Conservation (phyloP, 2,113 vertebrate genomes). For the Labeo rohita region DNA sequence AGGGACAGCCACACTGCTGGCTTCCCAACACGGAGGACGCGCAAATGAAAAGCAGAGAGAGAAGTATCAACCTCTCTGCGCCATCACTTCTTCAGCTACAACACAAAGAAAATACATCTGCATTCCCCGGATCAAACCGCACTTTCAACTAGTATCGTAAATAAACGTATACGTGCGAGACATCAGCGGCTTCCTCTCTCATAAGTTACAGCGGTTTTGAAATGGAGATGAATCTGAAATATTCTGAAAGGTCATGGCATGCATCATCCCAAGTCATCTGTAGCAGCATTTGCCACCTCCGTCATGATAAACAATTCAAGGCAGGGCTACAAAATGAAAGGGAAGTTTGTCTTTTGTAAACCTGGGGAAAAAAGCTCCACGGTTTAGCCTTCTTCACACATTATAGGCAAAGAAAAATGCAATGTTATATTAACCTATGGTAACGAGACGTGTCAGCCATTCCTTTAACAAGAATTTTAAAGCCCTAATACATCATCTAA, state of each 20-base stretch:
- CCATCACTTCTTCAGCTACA: constrained; percentile 3
- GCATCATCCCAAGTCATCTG: constrained; percentile 9
- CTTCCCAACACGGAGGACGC: constrained; percentile 37
- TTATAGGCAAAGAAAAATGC: background rate
- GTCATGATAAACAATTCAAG: constrained; percentile 12
- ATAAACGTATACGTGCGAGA: constrained; percentile 44
- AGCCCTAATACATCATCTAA: constrained; percentile 8
- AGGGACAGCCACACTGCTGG: constrained; percentile 71
- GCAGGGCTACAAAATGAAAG: background rate
- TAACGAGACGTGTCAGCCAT: background rate
- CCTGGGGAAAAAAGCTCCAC: background rate
- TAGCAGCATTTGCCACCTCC: background rate
- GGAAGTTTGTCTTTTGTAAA: background rate
- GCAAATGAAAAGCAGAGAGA: constrained; percentile 31
- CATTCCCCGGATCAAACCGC: constrained; percentile 58
- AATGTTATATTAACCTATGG: background rate
- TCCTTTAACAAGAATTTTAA: constrained; percentile 11
- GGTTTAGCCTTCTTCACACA: background rate
- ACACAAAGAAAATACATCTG: constrained; percentile 60
- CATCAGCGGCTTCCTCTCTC: constrained; percentile 32
- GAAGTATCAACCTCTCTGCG: constrained; percentile 8
- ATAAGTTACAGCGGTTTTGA: constrained; percentile 12
- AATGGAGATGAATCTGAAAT: constrained; percentile 33
- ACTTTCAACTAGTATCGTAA: constrained; percentile 50
- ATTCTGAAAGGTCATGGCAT: constrained; percentile 31